A percentile compares a stretch with the other conserved stretches of the same genome.
Conservation (phyloP, 2,888 invertebrate species). For the Drosophila atripex region DNA sequence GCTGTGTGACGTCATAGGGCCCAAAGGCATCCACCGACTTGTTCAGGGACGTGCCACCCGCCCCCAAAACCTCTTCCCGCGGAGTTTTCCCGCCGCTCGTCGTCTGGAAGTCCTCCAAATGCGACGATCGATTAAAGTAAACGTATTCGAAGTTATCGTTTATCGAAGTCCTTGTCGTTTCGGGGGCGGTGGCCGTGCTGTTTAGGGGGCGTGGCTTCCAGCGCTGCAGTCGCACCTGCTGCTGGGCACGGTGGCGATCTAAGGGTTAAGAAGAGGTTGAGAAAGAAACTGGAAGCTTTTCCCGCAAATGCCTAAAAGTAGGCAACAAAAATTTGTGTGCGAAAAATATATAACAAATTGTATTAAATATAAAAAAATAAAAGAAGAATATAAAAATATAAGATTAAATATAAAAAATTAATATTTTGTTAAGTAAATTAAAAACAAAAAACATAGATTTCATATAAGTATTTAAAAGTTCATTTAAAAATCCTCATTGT, state of each 20-base stretch:
- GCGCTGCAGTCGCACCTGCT: constrained; percentile 48
- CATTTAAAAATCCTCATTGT: too few species aligned
- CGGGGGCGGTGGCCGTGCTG: constrained; percentile 22
- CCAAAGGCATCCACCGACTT: constrained; percentile 70
- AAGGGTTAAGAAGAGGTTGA: neutral
- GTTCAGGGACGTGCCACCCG: constrained; percentile 29
- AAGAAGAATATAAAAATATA: too few species aligned
- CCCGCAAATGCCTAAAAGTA: neutral
- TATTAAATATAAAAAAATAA: too few species aligned
- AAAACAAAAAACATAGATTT: too few species aligned
- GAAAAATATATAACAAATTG: too few species aligned
- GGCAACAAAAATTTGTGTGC: constrained; percentile 5
- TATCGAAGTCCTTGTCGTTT: neutral
- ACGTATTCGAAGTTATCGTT: constrained; percentile 46
- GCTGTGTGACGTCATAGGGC: constrained; percentile 59
- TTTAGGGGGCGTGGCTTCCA: constrained; percentile 45
- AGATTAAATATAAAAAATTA: neutral
- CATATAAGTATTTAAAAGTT: too few species aligned
- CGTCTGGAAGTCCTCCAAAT: constrained; percentile 50
- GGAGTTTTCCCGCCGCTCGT: constrained; percentile 9
- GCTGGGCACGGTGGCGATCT: constrained; percentile 55
- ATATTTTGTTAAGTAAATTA: neutral
- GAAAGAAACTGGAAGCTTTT: neutral
- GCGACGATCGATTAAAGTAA: constrained; percentile 49
- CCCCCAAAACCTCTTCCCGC: neutral